Evolutionary conservation across 2,797 vertebrate genomes (phyloP), one percentile per base, ranked within the genome.

Genomic region (Mionectes olivaceus): DNA sequence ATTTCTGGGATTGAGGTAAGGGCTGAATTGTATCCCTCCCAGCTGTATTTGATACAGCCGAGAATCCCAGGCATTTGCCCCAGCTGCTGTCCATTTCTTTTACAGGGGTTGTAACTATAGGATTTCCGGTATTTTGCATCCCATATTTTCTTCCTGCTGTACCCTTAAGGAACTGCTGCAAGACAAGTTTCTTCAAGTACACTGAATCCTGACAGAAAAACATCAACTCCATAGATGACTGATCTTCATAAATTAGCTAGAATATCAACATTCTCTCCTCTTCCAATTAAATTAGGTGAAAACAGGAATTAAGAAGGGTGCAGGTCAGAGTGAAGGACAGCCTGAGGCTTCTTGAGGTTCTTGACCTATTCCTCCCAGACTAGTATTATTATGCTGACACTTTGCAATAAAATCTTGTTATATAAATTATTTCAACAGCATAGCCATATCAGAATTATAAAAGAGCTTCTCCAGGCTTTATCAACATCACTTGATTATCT

Each of bases 311-410:
- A 94, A 96, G 82, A 91, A 94, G 93, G 71, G 70, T 3, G 1
- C 82, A 87, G 70, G 73, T 93, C 82, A 71, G 78, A 89, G 41
- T 82, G 94, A 91, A 96, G 59, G 43, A 85, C 56, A 82, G 57
- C 90, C 68, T 84, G 69, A 96, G 77, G 90, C 70, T 96, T 95
- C 73, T 49, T 87, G 75, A 85, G 87, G 76, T 94, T 93, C 97
- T 93, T 96, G 95, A 96, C 96, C 96, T 96, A 55, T 95, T 97
- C 93, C 89, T 96, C 87, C 69, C 25, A 87, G 87, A 87, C 88
- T 83, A 56, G 52, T 69, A 87, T 77, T 94, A 96, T 95, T 94
- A 95, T 85, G 89, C 55, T 87, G 93, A 95, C 82, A 80, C 49
- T 91, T 70, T 75, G 95, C 87, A 97, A 95, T 85, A 93, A 93